A percentile compares a stretch with the other conserved stretches of the same genome.
phyloP scores from a whole-genome alignment of 2,113 vertebrate genomes.

The Balaeniceps rex region DNA sequence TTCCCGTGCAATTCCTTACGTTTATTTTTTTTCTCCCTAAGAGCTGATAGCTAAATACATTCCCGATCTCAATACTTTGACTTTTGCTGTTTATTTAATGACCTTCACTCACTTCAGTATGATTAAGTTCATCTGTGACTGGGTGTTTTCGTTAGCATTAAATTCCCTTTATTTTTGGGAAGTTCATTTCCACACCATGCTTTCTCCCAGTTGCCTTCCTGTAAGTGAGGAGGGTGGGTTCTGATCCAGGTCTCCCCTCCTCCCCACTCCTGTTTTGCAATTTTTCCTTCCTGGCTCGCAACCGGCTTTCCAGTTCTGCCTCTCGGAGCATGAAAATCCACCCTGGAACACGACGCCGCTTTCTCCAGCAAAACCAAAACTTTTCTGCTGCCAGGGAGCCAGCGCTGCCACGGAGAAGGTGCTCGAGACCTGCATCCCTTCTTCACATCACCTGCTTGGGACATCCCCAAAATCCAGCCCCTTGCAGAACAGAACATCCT shows the following conservation, averaged over 20 bases:
- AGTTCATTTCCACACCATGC: neutral
- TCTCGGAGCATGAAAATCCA: neutral
- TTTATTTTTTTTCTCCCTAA: neutral
- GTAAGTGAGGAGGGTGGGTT: neutral
- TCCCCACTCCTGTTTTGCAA: neutral
- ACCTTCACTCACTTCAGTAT: neutral
- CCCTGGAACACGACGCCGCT: neutral
- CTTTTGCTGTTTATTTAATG: neutral
- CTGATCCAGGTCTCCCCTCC: neutral
- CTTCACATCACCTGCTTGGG: neutral
- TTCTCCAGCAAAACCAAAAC: neutral
- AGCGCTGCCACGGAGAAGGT: neutral
- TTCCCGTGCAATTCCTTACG: neutral
- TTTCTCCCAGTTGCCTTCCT: neutral
- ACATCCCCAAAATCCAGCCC: neutral
- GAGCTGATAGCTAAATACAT: neutral
- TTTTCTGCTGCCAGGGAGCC: neutral
- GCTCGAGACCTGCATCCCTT: neutral
- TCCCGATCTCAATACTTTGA: neutral
- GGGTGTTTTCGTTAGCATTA: slow-evolving; percentile 22
- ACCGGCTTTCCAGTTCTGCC: neutral
- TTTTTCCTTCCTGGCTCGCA: neutral
- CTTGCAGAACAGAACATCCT: neutral
- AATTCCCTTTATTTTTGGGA: slow-evolving; percentile 9
- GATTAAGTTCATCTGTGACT: neutral